Conservation (phyloP, 35 echinoderm and acorn worm genomes). For the Holothuria glaberrima region DNA sequence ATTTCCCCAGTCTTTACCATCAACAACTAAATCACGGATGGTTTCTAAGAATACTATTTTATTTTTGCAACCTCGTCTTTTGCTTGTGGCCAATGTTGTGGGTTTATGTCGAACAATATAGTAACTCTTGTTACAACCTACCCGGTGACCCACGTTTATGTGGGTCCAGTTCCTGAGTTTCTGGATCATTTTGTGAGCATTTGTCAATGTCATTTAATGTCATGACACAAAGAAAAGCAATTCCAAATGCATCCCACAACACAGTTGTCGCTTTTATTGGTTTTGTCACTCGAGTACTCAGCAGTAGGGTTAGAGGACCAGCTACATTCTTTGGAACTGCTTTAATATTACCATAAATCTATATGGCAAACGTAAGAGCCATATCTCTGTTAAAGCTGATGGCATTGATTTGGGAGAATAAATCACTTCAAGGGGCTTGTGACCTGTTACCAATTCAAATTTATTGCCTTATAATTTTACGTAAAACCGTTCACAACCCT, state of each 20-base stretch:
- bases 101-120: neutral
- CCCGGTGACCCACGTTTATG: neutral
- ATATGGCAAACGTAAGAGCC: constrained; percentile 26
- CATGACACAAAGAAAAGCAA: neutral
- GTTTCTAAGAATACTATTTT: neutral
- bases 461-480: constrained; percentile 2
- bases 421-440: constrained; percentile 38
- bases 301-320: neutral
- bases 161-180: neutral
- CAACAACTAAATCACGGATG: neutral
- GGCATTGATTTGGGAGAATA: constrained; percentile 32
- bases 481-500: constrained; percentile 17
- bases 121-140: neutral
- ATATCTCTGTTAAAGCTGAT: constrained; percentile 40
- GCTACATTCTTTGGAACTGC: neutral
- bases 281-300: neutral
- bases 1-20: neutral
- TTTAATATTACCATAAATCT: neutral
- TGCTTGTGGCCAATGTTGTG: constrained; percentile 29
- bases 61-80: neutral
- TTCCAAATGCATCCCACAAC: neutral
- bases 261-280: neutral
- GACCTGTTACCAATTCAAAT: constrained; percentile 33
- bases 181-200: neutral
- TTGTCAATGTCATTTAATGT: neutral